Conservation (phyloP, 2,113 vertebrate genomes). For the Rhadina sibilatrix region DNA sequence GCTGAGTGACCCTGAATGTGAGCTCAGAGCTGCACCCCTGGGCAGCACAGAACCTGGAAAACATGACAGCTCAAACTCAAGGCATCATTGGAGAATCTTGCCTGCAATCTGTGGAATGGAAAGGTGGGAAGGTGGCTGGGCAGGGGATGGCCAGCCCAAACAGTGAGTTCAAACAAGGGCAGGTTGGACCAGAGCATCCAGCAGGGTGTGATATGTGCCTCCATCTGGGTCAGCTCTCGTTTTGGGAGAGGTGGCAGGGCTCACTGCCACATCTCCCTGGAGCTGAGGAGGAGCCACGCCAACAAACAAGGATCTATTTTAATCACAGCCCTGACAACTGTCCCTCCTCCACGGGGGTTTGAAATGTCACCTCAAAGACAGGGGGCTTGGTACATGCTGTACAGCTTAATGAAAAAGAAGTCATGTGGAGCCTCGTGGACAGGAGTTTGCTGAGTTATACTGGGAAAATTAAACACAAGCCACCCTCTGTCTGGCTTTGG, state of each 20-base stretch:
- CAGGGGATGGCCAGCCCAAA: not conserved
- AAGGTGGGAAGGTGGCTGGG: not conserved
- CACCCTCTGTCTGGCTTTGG: not conserved
- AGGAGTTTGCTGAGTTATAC: not conserved
- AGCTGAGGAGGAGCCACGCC: not conserved
- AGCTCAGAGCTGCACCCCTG: not conserved
- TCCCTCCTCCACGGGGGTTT: not conserved
- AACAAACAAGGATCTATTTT: conserved; percentile 47
- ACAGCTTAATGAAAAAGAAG: not conserved
- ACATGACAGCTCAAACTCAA: not conserved
- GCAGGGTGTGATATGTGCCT: not conserved
- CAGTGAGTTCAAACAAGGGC: not conserved
- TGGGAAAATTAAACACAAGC: not conserved
- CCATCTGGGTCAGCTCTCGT: not conserved
- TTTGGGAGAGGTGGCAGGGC: not conserved
- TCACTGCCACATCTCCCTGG: not conserved
- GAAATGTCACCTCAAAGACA: conserved; percentile 39
- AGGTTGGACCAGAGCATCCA: not conserved
- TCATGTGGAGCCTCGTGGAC: not conserved
- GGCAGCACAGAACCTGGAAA: not conserved
- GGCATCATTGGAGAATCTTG: not conserved
- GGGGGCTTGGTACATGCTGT: conserved; percentile 38
- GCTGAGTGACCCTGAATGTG: too few relatives aligned
- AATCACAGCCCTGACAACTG: conserved; percentile 15
- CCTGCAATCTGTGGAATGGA: not conserved